Evolutionary conservation across 1,140 invertebrate species (phyloP).

Genomic region (Neodiprion fabricii): DNA sequence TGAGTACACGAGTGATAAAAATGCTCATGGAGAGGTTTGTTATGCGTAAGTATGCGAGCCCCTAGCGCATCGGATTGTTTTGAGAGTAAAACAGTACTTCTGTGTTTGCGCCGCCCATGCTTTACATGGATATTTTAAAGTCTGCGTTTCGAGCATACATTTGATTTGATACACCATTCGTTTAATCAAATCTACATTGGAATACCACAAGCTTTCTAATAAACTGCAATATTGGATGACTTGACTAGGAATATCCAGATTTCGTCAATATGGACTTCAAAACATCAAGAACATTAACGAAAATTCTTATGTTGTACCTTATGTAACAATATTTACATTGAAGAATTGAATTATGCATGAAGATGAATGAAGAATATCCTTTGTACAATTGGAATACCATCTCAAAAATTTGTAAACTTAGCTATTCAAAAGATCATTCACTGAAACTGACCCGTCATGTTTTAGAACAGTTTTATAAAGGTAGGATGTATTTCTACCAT

Average conservation of each 20-base stretch:
- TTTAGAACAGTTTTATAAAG: background rate
- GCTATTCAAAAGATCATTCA: too few relatives aligned
- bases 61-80: slow-evolving; percentile 40
- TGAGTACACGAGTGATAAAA: background rate
- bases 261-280: background rate
- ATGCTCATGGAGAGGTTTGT: background rate
- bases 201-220: background rate
- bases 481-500: background rate
- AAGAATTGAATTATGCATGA: background rate
- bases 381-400: too few relatives aligned
- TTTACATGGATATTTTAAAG: background rate
- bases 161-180: background rate
- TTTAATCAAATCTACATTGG: background rate
- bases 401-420: too few relatives aligned
- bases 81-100: slow-evolving; percentile 39
- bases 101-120: slow-evolving; percentile 34
- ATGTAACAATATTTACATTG: background rate
- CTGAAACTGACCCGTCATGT: background rate
- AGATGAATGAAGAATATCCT: background rate
- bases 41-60: slow-evolving; percentile 19
- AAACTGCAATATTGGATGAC: background rate
- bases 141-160: background rate
- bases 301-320: background rate
- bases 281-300: background rate
- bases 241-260: background rate